These are phyloP conservation scores for Chrysina gloriosa DNA, from an alignment of 2,888 invertebrate genomes.

Conservation along the genomic window DNA sequence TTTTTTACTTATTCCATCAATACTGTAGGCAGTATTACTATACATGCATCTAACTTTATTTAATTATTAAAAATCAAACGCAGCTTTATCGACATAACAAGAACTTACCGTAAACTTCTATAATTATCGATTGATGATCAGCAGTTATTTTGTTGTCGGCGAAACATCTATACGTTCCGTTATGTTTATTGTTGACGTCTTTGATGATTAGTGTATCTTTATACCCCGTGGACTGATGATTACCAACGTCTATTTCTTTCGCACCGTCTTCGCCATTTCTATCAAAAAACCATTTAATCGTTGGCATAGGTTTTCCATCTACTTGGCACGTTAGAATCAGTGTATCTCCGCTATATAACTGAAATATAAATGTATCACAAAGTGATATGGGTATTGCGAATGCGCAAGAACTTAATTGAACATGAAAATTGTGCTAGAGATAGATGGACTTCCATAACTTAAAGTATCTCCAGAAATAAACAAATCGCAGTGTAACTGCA, in stretches of 20 bases:
- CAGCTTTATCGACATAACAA: not conserved
- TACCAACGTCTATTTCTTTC: not conserved
- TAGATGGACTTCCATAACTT: too few relatives aligned
- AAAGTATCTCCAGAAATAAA: too few relatives aligned
- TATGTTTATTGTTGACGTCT: constrained; percentile 1
- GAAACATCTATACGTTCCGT: constrained; percentile 16
- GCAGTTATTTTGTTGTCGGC: not conserved
- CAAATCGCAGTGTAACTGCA: too few relatives aligned
- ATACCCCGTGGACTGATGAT: not conserved
- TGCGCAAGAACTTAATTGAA: too few relatives aligned
- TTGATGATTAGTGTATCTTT: constrained; percentile 5
- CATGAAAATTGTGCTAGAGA: too few relatives aligned
- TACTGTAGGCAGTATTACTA: not conserved
- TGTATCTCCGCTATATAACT: constrained; percentile 12
- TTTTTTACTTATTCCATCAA: too few relatives aligned
- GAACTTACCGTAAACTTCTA: constrained; percentile 31
- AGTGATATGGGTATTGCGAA: too few relatives aligned
- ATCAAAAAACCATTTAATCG: constrained; percentile 23
- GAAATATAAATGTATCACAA: not conserved
- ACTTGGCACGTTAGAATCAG: constrained; percentile 9
- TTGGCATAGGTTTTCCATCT: constrained; percentile 7
- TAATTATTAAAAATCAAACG: not conserved
- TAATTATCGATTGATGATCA: constrained; percentile 12
- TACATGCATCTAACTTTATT: not conserved
- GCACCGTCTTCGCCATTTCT: not conserved